These are phyloP conservation scores for Diprion similis DNA, from an alignment of 1,140 invertebrate genomes.

Conservation along the genomic window DNA sequence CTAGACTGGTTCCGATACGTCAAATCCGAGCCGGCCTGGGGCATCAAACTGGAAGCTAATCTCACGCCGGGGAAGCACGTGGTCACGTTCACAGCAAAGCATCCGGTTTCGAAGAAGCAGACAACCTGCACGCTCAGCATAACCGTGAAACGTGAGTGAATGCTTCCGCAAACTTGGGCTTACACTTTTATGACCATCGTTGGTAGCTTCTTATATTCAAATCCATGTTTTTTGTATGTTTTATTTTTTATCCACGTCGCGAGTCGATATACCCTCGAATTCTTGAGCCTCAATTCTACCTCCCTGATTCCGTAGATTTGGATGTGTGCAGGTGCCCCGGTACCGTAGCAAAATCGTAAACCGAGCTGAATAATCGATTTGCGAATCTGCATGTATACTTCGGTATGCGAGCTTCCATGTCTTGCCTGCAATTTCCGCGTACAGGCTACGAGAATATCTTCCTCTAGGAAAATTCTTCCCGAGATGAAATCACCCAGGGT, in stretches of 20 bases:
- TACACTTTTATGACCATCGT: no score
- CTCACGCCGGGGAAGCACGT: conserved; percentile 53
- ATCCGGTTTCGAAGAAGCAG: conserved; percentile 58
- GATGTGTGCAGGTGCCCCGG: no score
- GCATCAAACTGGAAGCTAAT: conserved; percentile 56
- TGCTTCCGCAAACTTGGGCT: no score
- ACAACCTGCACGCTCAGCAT: conserved; percentile 55
- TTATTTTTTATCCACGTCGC: no score
- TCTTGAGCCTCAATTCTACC: no score
- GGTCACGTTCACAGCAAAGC: conserved; percentile 56
- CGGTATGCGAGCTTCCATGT: not conserved
- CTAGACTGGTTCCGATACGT: conserved; percentile 62
- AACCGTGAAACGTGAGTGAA: conserved; percentile 50
- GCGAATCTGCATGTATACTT: not conserved
- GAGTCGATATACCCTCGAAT: no score
- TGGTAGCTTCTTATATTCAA: no score
- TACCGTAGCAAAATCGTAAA: not conserved
- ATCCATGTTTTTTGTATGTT: no score
- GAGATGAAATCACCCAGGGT: no score
- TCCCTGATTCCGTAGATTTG: no score
- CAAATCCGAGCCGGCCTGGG: conserved; percentile 57
- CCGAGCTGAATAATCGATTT: not conserved
- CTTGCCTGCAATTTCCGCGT: not conserved
- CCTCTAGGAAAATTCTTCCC: no score
- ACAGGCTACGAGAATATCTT: no score